phyloP scores from a whole-genome alignment of 2,113 vertebrate species.

The Gasterosteus nipponicus region DNA sequence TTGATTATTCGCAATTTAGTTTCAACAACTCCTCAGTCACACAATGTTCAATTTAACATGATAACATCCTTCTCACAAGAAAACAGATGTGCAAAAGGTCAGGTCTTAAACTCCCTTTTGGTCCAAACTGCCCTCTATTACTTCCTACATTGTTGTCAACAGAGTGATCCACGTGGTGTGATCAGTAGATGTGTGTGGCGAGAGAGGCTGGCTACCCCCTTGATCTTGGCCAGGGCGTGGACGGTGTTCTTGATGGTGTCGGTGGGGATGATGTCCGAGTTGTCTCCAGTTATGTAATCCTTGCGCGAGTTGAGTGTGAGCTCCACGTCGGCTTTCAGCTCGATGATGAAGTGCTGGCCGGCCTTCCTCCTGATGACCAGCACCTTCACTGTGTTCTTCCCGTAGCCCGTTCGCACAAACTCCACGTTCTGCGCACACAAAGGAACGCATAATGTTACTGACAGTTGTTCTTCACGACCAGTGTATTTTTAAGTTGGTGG shows the following conservation, averaged over 20 bases:
- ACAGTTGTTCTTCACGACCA: neutral
- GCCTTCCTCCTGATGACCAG: slow-evolving; percentile 85
- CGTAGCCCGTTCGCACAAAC: slow-evolving; percentile 92
- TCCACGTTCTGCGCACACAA: slow-evolving; percentile 83
- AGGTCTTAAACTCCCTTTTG: neutral
- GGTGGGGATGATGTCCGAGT: slow-evolving; percentile 92
- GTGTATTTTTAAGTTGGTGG: neutral
- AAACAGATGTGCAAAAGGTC: neutral
- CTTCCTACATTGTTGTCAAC: neutral
- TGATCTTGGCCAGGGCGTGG: slow-evolving; percentile 89
- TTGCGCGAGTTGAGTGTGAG: slow-evolving; percentile 87
- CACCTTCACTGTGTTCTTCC: slow-evolving; percentile 91
- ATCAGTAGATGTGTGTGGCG: neutral
- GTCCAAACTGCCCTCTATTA: neutral
- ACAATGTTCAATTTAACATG: neutral
- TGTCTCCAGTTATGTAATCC: slow-evolving; percentile 90
- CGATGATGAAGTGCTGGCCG: slow-evolving; percentile 85
- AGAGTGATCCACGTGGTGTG: neutral
- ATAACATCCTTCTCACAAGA: neutral
- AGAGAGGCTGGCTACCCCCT: slow-evolving; percentile 83
- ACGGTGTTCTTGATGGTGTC: slow-evolving; percentile 98
- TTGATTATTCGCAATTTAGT: neutral
- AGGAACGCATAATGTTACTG: neutral
- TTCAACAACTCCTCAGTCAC: neutral
- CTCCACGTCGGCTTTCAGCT: slow-evolving; percentile 88